These are phyloP conservation scores for Alosa sapidissima DNA, from an alignment of 2,797 vertebrate species.

Conservation along the genomic window DNA sequence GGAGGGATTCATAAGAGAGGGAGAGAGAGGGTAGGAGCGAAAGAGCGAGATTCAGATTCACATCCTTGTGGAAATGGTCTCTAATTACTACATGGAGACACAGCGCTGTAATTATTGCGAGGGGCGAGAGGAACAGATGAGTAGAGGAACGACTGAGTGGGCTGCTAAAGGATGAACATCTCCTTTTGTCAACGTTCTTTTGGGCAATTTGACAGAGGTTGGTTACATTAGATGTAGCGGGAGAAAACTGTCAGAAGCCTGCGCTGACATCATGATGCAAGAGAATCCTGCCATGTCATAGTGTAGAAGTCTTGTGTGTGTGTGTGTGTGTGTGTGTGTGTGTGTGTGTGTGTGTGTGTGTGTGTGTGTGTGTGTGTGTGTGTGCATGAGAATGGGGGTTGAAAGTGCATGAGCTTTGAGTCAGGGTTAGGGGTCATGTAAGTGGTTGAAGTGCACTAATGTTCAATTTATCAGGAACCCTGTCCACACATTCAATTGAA, in stretches of 20 bases:
- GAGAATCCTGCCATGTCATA: background rate
- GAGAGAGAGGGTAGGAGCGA: background rate
- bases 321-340: too few relatives aligned
- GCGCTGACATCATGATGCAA: background rate
- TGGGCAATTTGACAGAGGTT: background rate
- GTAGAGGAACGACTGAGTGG: background rate
- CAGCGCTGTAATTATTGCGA: slow-evolving; percentile 72
- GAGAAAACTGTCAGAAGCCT: background rate
- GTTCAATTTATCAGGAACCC: too few relatives aligned
- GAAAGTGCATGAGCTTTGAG: background rate
- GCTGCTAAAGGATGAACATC: background rate
- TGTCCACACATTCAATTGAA: background rate
- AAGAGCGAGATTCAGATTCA: slow-evolving; percentile 43
- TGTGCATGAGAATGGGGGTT: background rate
- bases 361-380: too few relatives aligned
- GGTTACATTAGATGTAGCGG: background rate
- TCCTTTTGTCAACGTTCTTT: background rate
- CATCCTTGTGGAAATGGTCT: slow-evolving; percentile 72
- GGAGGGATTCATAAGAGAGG: background rate
- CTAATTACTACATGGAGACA: slow-evolving; percentile 72
- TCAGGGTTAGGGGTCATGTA: background rate
- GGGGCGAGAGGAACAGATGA: background rate
- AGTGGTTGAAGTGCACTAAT: background rate
- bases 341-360: too few relatives aligned
- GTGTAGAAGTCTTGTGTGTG: background rate